These are phyloP conservation scores for Stegophylla sp. DNA, from an alignment of 2,888 invertebrate species.

Conservation along the genomic window DNA sequence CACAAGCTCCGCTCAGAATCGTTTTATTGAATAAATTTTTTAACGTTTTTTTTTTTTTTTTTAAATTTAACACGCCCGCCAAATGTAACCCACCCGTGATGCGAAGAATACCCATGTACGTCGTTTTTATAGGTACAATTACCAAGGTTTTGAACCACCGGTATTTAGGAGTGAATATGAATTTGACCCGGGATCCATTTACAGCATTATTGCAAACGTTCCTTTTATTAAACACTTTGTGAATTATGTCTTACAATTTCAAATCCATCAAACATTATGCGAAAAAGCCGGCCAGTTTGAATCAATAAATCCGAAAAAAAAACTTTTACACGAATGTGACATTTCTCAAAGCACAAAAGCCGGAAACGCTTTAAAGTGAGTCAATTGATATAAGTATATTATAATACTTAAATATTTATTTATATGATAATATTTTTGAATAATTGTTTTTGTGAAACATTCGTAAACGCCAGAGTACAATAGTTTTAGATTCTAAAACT, in stretches of 20 bases:
- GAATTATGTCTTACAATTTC: constrained; percentile 80
- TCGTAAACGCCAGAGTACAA: too few relatives aligned
- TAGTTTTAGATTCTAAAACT: too few relatives aligned
- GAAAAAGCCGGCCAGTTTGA: constrained; percentile 81
- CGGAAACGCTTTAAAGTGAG: constrained; percentile 68
- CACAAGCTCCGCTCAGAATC: too few relatives aligned
- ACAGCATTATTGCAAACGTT: constrained; percentile 75
- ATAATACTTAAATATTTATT: too few relatives aligned
- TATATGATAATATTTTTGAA: too few relatives aligned
- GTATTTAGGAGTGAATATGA: constrained; percentile 72
- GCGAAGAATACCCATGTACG: too few relatives aligned
- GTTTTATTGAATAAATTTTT: too few relatives aligned
- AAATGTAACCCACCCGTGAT: too few relatives aligned
- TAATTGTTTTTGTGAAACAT: too few relatives aligned
- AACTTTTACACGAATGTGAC: constrained; percentile 83
- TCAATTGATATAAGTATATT: neutral
- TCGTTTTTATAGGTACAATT: constrained; percentile 68
- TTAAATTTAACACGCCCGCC: too few relatives aligned
- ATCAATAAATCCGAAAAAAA: constrained; percentile 69
- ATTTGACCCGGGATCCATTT: constrained; percentile 80
- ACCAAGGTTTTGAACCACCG: constrained; percentile 75
- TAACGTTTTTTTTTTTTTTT: constrained; percentile 19
- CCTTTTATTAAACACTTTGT: constrained; percentile 73
- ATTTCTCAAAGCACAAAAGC: constrained; percentile 82
- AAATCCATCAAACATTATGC: constrained; percentile 80